Base-by-base conservation (phyloP, 2,888 invertebrate genomes). In the Platerodrilus igneus region DNA sequence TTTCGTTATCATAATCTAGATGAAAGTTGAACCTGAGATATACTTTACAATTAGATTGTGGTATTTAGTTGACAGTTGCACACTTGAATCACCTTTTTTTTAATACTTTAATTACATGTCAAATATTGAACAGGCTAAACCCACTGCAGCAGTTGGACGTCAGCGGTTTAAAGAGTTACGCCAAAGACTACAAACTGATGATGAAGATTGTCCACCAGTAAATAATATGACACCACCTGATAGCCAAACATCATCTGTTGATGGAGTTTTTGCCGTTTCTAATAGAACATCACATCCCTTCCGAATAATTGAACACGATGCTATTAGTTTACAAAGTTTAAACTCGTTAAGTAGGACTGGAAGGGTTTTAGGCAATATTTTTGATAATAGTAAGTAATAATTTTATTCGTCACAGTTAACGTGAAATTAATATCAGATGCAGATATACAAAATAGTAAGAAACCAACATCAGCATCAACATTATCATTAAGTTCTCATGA, bases 251-350 rank as follows among this genome's bases (percentile, higher is more conserved):
- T 79, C 79, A 50, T 85, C 87, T 5, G 78, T 85, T 36, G 91
- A 91, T 57, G 85, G 85, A 43, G 78, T 84, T 8, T 84, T 78
- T 64, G 77, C 81, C 5, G 71, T 73, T 19, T 74, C 79, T 45
- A 75, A 74, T 32, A 77, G 79, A 56, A 76, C 78, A 28, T 71
- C 74, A 41, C 88, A 87, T 68, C 89, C 89, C 11, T 89, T 89
- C 65, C 77, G 79, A 67, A 85, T 90, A 48, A 88, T 91, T 57
- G 88, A 92, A 53, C 87, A 87, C 58, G 91, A 91, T 67, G 82
- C 89, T 9, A 77, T 88, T 66, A 90, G 89, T 63, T 71, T 91
- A 55, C 89, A 90, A 66, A 90, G 90, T 62, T 84, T 91, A 76
- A 87, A 88, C 54, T 91, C 91, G 30, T 71, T 91, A 40, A 90